Conservation (phyloP, 2,113 vertebrate species). For the Vireo altiloquus region DNA sequence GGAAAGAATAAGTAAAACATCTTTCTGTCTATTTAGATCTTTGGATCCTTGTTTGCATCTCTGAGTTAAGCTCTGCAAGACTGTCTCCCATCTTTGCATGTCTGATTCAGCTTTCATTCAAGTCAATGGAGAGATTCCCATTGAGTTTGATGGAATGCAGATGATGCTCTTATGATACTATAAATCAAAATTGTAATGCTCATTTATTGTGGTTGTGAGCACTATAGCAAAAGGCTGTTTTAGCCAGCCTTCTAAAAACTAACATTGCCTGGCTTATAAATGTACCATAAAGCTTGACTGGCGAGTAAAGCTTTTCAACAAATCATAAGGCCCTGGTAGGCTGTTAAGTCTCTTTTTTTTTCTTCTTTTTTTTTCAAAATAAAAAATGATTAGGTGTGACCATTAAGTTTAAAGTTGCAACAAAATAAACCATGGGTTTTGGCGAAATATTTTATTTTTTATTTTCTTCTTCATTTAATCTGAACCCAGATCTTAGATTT, state of each 20-base stretch:
- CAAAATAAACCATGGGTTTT: background rate
- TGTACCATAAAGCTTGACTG: background rate
- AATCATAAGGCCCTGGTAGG: background rate
- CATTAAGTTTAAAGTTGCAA: background rate
- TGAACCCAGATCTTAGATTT: background rate
- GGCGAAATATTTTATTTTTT: background rate
- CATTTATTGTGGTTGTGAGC: background rate
- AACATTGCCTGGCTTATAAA: background rate
- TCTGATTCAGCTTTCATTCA: background rate
- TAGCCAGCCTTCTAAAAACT: slow-evolving; percentile 6
- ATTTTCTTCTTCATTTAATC: background rate
- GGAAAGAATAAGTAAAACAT: background rate
- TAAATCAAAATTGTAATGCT: background rate
- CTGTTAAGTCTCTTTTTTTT: background rate
- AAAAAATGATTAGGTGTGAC: background rate
- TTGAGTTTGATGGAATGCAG: background rate
- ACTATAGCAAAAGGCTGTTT: background rate
- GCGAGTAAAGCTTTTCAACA: background rate
- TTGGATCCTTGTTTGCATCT: background rate
- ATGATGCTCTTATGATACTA: background rate
- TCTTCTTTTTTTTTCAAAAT: background rate
- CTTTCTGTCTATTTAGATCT: background rate
- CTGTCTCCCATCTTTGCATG: background rate
- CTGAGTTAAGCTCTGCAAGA: background rate
- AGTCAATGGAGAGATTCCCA: background rate